Evolutionary conservation across 1,140 invertebrate species (phyloP).

Genomic region (Drepana arcuata): DNA sequence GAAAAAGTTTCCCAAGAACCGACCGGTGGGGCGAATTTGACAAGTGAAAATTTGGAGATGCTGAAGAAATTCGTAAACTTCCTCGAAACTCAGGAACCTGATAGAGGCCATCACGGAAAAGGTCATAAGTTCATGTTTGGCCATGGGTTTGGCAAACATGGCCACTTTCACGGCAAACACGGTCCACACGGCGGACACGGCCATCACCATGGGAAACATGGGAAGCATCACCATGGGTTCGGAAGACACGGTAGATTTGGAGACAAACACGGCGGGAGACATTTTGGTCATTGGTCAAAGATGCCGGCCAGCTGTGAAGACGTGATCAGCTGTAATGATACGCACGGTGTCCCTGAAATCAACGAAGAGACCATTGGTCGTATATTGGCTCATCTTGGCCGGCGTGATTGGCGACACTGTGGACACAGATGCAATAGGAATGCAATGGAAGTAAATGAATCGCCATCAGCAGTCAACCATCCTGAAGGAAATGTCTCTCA

Average conservation of each 20-base stretch:
- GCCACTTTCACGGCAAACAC: not conserved
- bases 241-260: not conserved
- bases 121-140: not conserved
- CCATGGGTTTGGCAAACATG: not conserved
- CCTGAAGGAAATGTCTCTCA: too few species aligned
- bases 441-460: not conserved
- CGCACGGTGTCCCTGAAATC: not conserved
- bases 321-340: not conserved
- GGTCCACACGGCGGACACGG: not conserved
- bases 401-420: not conserved
- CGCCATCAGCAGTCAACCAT: too few species aligned
- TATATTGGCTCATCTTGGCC: too few species aligned
- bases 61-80: not conserved
- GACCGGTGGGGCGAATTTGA: too few species aligned
- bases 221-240: not conserved
- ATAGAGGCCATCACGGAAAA: not conserved
- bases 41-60: not conserved
- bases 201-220: slow-evolving; percentile 2
- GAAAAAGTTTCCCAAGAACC: too few species aligned
- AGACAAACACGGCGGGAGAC: not conserved
- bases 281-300: not conserved
- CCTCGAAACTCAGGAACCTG: not conserved
- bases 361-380: too few species aligned
- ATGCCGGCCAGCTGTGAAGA: not conserved
- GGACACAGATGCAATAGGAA: not conserved